Conservation (phyloP, 2,888 invertebrate species). For the Spisula subtruncata region DNA sequence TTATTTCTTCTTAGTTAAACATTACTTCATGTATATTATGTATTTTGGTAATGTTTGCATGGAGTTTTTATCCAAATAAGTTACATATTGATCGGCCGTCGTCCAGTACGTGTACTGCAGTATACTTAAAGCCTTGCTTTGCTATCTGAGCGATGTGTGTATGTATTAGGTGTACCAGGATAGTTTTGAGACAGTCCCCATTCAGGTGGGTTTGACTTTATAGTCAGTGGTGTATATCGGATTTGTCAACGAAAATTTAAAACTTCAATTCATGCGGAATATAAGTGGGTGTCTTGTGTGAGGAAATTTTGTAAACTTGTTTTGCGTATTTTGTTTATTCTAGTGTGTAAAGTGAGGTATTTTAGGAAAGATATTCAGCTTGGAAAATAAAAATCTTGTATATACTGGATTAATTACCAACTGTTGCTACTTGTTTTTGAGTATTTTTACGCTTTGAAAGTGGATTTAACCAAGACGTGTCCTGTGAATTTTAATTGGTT, state of each 20-base stretch:
- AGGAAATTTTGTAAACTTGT: constrained; percentile 25
- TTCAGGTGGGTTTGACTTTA: constrained; percentile 22
- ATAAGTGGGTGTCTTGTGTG: constrained; percentile 16
- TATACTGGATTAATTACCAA: not conserved
- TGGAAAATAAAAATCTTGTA: not conserved
- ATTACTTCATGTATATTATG: not conserved
- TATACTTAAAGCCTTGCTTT: not conserved
- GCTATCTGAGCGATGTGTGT: not conserved
- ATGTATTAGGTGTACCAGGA: not conserved
- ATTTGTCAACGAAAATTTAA: constrained; percentile 42
- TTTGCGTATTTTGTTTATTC: not conserved
- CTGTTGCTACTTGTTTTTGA: not conserved
- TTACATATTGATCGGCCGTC: not conserved
- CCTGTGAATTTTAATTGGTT: not conserved
- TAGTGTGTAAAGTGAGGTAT: not conserved
- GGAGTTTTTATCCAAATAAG: constrained; percentile 10
- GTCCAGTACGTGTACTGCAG: not conserved
- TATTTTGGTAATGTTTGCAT: not conserved
- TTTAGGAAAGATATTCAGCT: not conserved
- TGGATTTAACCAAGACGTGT: not conserved
- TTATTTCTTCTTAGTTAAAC: not conserved
- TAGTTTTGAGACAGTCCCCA: constrained; percentile 42
- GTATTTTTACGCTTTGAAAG: not conserved
- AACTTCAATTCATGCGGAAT: constrained; percentile 39
- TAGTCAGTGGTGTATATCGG: constrained; percentile 41